Evolutionary conservation across 2,888 invertebrate genomes (phyloP).

Genomic region (Chrysomela aeneicollis): DNA sequence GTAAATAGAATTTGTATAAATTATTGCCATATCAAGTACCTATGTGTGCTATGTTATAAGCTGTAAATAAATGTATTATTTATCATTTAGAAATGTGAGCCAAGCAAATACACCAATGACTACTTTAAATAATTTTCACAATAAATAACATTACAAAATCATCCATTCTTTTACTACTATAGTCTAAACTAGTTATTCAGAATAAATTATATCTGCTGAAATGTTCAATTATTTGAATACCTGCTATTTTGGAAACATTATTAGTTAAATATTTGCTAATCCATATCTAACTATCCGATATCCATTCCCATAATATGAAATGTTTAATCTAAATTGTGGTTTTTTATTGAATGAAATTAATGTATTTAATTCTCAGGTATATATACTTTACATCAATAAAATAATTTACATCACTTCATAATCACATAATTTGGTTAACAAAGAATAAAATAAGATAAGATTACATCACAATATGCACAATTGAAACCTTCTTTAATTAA

Average conservation of each 20-base stretch:
- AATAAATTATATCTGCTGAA: too few relatives aligned
- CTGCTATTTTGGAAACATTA: neutral
- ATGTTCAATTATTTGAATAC: too few relatives aligned
- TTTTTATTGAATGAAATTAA: too few relatives aligned
- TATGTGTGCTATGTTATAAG: constrained; percentile 22
- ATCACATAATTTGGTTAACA: neutral
- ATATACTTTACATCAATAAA: too few relatives aligned
- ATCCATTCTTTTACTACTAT: neutral
- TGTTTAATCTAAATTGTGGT: too few relatives aligned
- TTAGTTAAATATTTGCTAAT: neutral
- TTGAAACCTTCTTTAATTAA: neutral
- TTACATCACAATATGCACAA: neutral
- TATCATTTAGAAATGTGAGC: constrained; percentile 9
- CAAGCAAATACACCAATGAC: constrained; percentile 25
- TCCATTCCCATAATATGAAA: too few relatives aligned
- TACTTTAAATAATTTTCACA: constrained; percentile 26
- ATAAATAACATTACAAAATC: constrained; percentile 22
- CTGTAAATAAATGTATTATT: constrained; percentile 32
- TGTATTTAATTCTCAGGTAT: too few relatives aligned
- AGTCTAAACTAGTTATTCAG: too few relatives aligned
- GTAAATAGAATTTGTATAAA: constrained; percentile 25
- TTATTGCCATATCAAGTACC: constrained; percentile 28
- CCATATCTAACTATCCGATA: neutral
- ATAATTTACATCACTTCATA: neutral
- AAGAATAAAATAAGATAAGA: neutral